A percentile compares a stretch with the other conserved stretches of the same genome.
phyloP scores from a whole-genome alignment of 2,797 vertebrate species.

The Melanotaenia parkinsoni region DNA sequence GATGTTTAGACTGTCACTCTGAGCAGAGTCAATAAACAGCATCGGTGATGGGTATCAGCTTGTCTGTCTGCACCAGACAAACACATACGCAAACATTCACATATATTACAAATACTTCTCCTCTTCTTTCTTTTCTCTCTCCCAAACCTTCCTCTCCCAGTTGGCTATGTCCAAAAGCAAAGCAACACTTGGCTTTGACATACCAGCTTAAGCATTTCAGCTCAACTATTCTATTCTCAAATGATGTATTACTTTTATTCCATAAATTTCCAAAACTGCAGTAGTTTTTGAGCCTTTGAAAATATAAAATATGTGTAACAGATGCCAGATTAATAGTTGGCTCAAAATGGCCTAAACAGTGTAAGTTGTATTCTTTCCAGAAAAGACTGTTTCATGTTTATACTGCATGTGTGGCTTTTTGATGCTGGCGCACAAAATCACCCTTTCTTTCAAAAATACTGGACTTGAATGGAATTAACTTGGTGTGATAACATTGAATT shows the following conservation, averaged over 20 bases:
- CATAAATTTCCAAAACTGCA: slow-evolving; percentile 34
- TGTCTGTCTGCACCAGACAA: slow-evolving; percentile 32
- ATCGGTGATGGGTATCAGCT: slow-evolving; percentile 58
- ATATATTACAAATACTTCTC: slow-evolving; percentile 10
- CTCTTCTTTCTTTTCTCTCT: background rate
- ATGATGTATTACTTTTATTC: slow-evolving; percentile 41
- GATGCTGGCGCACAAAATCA: background rate
- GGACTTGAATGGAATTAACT: background rate
- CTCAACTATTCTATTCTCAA: slow-evolving; percentile 29
- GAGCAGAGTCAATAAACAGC: slow-evolving; percentile 66
- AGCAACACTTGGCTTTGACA: slow-evolving; percentile 4
- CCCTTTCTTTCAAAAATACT: background rate
- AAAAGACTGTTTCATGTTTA: slow-evolving; percentile 3
- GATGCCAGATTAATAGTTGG: slow-evolving; percentile 23
- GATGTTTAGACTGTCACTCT: slow-evolving; percentile 57
- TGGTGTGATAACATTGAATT: background rate
- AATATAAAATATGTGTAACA: slow-evolving; percentile 32
- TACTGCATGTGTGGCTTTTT: background rate
- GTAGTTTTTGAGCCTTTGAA: slow-evolving; percentile 30
- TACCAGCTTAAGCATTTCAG: slow-evolving; percentile 24
- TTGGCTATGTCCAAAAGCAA: slow-evolving; percentile 2
- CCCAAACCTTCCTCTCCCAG: background rate
- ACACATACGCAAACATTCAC: slow-evolving; percentile 3
- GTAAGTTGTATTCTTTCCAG: slow-evolving; percentile 14
- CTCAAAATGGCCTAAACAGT: slow-evolving; percentile 17